A percentile compares a stretch with the other conserved stretches of the same genome.
Evolutionary conservation across 2,113 vertebrate genomes (phyloP).

Genomic region (Grantiella picta): DNA sequence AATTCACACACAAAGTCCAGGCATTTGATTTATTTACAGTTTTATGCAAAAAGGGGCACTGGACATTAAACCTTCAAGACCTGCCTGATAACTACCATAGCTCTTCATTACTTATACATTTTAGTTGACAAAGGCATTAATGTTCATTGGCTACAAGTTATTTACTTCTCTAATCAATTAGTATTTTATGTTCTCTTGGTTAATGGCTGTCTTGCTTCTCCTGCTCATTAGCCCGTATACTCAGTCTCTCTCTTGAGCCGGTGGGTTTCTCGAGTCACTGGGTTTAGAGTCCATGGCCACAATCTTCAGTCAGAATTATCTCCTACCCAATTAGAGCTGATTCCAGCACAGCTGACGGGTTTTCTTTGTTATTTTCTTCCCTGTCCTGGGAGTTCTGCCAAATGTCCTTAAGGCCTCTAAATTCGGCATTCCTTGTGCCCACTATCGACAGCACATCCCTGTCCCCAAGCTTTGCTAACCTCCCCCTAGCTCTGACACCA

Average conservation of each 20-base stretch:
- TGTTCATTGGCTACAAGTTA: not conserved
- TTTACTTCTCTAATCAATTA: not conserved
- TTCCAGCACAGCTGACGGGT: not conserved
- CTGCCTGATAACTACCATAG: too few species aligned
- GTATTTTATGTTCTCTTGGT: not conserved
- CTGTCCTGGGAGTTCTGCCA: not conserved
- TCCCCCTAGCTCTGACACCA: not conserved
- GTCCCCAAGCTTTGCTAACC: not conserved
- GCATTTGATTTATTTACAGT: not conserved
- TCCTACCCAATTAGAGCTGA: not conserved
- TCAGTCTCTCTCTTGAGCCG: not conserved
- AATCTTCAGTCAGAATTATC: not conserved
- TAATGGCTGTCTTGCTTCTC: too few species aligned
- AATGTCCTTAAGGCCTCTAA: not conserved
- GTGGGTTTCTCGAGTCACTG: too few species aligned
- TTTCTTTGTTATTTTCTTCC: not conserved
- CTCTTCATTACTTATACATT: not conserved
- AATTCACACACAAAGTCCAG: not conserved
- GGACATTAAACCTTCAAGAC: not conserved
- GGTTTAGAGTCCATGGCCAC: too few species aligned
- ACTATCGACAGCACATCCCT: not conserved
- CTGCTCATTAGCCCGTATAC: too few species aligned
- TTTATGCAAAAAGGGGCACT: not conserved
- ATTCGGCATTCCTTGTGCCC: not conserved
- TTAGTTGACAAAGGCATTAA: not conserved